Evolutionary conservation across 1,140 invertebrate species (phyloP), one percentile per base, ranked within the genome.

Genomic region (Subanguina moxae): DNA sequence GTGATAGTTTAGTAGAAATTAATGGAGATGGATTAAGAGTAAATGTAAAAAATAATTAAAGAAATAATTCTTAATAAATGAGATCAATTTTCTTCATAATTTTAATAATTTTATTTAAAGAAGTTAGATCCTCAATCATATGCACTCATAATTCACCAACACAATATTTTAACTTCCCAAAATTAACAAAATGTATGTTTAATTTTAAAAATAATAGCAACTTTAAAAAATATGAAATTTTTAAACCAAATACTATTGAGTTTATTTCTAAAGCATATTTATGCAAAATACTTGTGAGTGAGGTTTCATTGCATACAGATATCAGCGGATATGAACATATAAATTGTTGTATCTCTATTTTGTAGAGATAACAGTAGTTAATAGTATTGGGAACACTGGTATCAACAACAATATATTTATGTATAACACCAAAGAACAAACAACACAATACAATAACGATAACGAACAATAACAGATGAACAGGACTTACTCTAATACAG

Each of bases 281-380:
- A 0, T 69, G 68, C 69, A 69, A 69, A 64, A 71, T 73, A 27
- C 63, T 71, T 45, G 61, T 71, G 30, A 71, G 25, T 43, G 70
- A 71, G 72, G 70, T 71, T 17, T 71, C 68, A 25, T 64, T 71
- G 45, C 72, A 71, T 28, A 71, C 70, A 30, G 68, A 70, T 72
- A 52, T 71, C n/a, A 63, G 57, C 28, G 70, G 70, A 32, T 71
- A 71, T 67, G 68, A 71, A 62, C 68, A 70, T 62, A 30, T 70
- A 69, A n/a, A n/a, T n/a, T n/a, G 56, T 70, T 11, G 68, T n/a
- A n/a, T n/a, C n/a, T n/a, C n/a, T n/a, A n/a, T n/a, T n/a, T n/a
- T n/a, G n/a, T n/a, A n/a, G n/a, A n/a, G n/a, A n/a, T n/a, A n/a
- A n/a, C n/a, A n/a, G n/a, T n/a, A n/a, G n/a, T n/a, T n/a, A n/a